These are phyloP conservation scores for Chrysomallon squamiferum DNA, from an alignment of 1,140 invertebrate species.

Conservation along the genomic window DNA sequence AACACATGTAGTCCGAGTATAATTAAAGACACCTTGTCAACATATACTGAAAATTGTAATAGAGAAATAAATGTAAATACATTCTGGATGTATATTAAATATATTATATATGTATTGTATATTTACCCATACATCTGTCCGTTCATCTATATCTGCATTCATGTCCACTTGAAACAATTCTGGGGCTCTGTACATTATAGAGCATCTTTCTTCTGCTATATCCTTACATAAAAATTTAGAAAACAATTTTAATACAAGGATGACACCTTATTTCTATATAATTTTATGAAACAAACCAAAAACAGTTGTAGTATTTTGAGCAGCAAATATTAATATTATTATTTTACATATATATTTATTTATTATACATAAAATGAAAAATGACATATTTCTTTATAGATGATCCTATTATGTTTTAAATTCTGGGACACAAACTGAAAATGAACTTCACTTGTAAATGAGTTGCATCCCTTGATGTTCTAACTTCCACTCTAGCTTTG, in stretches of 20 bases:
- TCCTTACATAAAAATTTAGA: constrained; percentile 69
- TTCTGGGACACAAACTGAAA: too few relatives aligned
- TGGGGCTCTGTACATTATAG: constrained; percentile 86
- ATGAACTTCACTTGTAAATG: constrained; percentile 71
- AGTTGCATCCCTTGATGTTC: constrained; percentile 75
- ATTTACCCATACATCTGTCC: constrained; percentile 86
- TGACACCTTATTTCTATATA: too few relatives aligned
- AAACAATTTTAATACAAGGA: too few relatives aligned
- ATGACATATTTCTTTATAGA: too few relatives aligned
- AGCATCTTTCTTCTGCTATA: constrained; percentile 81
- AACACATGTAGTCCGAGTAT: not conserved
- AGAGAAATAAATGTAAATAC: not conserved
- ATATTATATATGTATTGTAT: too few relatives aligned
- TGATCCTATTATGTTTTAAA: too few relatives aligned
- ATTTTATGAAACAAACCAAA: too few relatives aligned
- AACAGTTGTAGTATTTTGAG: too few relatives aligned
- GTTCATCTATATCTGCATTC: constrained; percentile 80
- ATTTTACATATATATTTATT: too few relatives aligned
- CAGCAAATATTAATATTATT: too few relatives aligned
- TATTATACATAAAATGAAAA: too few relatives aligned
- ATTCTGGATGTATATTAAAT: not conserved
- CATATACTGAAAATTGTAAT: not conserved
- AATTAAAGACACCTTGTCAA: not conserved
- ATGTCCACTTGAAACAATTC: constrained; percentile 87
- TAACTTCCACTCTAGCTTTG: constrained; percentile 77